These are phyloP conservation scores for Tetanocera ferruginea DNA, from an alignment of 2,888 invertebrate genomes.

Conservation along the genomic window DNA sequence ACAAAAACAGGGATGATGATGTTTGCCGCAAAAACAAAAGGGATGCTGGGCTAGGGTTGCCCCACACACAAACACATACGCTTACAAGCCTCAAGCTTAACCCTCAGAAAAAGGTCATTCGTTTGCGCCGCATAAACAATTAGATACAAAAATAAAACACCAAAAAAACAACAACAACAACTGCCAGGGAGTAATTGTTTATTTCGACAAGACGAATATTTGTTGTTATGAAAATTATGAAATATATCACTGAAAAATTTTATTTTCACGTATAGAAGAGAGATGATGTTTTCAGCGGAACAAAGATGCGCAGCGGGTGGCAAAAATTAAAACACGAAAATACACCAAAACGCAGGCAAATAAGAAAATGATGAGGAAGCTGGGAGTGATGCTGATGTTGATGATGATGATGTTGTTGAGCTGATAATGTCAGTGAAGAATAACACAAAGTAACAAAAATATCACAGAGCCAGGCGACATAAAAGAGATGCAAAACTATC, in stretches of 20 bases:
- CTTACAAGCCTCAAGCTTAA: background rate
- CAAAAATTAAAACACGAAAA: background rate
- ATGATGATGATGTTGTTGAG: too few species aligned
- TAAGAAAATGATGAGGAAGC: background rate
- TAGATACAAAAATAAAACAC: background rate
- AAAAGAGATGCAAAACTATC: background rate
- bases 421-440: background rate
- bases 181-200: background rate
- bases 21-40: background rate
- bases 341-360: background rate
- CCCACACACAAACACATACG: background rate
- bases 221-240: background rate
- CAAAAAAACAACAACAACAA: background rate
- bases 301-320: constrained; percentile 18
- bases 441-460: constrained; percentile 19
- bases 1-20: too few species aligned
- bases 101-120: background rate
- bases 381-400: background rate
- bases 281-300: background rate
- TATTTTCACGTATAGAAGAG: too few species aligned
- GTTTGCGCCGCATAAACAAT: background rate
- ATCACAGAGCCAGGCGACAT: background rate
- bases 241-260: constrained; percentile 6
- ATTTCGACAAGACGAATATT: background rate
- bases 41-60: constrained; percentile 2